Evolutionary conservation across 2,888 invertebrate species (phyloP), one percentile per base, ranked within the genome.

Genomic region (Muscina levida): DNA sequence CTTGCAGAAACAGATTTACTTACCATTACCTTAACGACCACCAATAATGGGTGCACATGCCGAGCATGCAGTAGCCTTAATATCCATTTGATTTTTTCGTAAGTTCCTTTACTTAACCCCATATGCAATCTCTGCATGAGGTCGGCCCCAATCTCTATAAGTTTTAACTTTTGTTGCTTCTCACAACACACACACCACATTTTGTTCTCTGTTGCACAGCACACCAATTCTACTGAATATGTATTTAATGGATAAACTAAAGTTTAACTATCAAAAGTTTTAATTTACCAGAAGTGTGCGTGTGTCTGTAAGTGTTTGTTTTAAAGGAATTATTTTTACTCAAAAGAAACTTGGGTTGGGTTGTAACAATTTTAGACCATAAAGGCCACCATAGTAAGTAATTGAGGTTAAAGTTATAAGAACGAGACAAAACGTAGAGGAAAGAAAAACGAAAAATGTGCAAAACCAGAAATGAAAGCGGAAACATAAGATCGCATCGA

Each of bases 201-300:
- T 65, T 72, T 65, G 31, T 56, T 70, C 65, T 37, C 75, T 72
- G n/a, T n/a, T n/a, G 31, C 65, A 72, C 59, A 17, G 15, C 2
- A 15, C 1, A 73, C 53, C 71, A n/a, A n/a, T n/a, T n/a, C n/a
- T n/a, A 77, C 66, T 73, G 73, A 77, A 77, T 80, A 46, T 77
- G 77, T 76, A 71, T 73, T 80, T 71, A 80, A 80, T 80, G 77
- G 71, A 66, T 77, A 73, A 80, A 77, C 77, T 80, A 39, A 62
- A 62, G 11, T 42, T 62, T 62, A 71, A 71, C 70, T 59, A 77
- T 46, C 80, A 42, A 80, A 31, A 80, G 71, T 80, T 80, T 77
- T 80, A 77, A 77, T 80, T 80, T 73, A 80, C 65, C 66, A 71
- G 39, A 73, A 77, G 68, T 62, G 68, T 62, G 72, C 24, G 11